A percentile compares a stretch with the other conserved stretches of the same genome.
phyloP scores from a whole-genome alignment of 1,140 invertebrate genomes.

The Teleopsis dalmanni region DNA sequence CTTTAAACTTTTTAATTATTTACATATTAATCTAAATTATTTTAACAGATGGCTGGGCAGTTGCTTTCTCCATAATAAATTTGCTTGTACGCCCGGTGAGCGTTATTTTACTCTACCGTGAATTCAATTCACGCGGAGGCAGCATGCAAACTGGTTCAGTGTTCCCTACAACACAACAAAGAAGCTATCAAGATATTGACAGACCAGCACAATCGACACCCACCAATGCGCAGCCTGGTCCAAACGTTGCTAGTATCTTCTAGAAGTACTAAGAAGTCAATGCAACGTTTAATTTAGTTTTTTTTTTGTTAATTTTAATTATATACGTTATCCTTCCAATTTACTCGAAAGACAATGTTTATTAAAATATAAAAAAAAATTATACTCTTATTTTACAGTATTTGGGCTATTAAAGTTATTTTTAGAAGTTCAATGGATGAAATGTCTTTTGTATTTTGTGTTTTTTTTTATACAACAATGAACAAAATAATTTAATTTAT shows the following conservation, averaged over 20 bases:
- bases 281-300: no score
- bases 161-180: conserved; percentile 37
- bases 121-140: conserved; percentile 38
- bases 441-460: no score
- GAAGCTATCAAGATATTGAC: conserved; percentile 43
- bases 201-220: conserved; percentile 37
- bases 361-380: no score
- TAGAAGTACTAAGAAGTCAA: conserved; percentile 19
- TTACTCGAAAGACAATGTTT: no score
- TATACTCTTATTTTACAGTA: no score
- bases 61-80: conserved; percentile 38
- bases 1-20: neutral
- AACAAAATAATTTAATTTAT: no score
- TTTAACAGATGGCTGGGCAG: conserved; percentile 33
- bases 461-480: no score
- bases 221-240: conserved; percentile 33
- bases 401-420: no score
- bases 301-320: no score
- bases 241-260: conserved; percentile 41
- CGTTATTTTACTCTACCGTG: conserved; percentile 34
- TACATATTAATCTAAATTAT: neutral
- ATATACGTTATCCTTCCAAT: no score
- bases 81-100: conserved; percentile 34
- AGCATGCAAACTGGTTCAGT: conserved; percentile 31
- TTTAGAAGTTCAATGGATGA: no score